Evolutionary conservation across 2,888 invertebrate species (phyloP).

Genomic region (Lamellibrachia satsuma): DNA sequence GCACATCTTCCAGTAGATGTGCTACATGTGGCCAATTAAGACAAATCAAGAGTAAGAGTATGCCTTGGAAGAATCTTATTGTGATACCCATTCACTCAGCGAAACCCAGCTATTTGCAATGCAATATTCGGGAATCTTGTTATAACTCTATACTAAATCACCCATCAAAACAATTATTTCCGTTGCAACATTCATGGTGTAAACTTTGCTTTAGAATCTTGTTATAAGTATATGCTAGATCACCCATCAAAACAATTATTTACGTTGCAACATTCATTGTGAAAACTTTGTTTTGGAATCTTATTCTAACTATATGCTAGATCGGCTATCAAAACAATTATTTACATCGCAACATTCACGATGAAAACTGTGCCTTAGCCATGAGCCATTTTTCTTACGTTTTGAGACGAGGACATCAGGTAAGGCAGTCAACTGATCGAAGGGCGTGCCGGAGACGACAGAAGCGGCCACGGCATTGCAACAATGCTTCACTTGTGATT

Average conservation of each 20-base stretch:
- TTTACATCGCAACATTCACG: background rate
- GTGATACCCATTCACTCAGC: no score
- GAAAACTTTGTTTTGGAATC: background rate
- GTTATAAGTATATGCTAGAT: no score
- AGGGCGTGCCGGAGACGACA: background rate
- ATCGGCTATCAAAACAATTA: no score
- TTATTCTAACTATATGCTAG: no score
- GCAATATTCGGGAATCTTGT: no score
- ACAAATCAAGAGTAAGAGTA: no score
- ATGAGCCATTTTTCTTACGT: background rate
- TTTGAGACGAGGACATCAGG: conserved; percentile 13
- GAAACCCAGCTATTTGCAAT: no score
- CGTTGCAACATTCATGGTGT: background rate
- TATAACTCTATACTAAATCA: no score
- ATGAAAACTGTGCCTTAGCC: background rate
- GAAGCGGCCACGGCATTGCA: background rate
- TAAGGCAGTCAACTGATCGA: background rate
- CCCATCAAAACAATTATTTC: background rate
- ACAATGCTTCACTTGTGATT: background rate
- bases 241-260: no score
- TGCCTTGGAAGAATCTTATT: no score
- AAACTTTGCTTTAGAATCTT: background rate
- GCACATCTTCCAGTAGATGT: no score
- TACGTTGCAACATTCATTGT: background rate
- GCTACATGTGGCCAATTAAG: no score